Conservation (phyloP, 2,797 vertebrate species). For the Steatocranus sp. region DNA sequence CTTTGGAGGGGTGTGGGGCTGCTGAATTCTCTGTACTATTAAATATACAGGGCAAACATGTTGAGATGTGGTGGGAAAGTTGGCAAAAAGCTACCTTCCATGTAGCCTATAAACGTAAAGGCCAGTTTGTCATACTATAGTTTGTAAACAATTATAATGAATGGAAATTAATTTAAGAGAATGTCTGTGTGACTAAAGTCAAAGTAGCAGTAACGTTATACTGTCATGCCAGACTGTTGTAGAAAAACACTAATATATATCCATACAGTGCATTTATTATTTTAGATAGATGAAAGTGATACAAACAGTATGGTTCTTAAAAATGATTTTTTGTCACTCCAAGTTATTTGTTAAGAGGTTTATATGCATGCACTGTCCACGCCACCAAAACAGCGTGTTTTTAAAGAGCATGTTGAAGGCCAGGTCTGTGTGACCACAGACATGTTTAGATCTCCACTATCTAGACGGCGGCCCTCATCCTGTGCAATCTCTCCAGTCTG, state of each 20-base stretch:
- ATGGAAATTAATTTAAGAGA: neutral
- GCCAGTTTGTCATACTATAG: neutral
- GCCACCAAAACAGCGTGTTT: neutral
- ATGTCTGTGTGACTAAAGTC: neutral
- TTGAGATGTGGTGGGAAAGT: neutral
- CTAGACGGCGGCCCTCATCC: constrained; percentile 31
- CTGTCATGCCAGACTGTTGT: neutral
- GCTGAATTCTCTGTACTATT: neutral
- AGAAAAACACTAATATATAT: neutral
- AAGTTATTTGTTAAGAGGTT: neutral
- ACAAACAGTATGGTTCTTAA: neutral
- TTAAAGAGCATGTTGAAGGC: constrained; percentile 37
- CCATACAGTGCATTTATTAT: neutral
- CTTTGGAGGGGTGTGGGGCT: neutral
- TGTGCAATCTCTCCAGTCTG: constrained; percentile 47
- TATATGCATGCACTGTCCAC: neutral
- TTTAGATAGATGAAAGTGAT: neutral
- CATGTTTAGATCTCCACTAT: constrained; percentile 47
- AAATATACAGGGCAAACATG: constrained; percentile 2
- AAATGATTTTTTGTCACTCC: neutral
- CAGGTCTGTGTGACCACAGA: constrained; percentile 47
- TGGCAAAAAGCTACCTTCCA: neutral
- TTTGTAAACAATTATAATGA: neutral
- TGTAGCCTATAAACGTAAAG: neutral
- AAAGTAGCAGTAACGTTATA: neutral